Percentiles rank a stretch among this genome's conserved stretches.
These are phyloP conservation scores for Rambutsinella grinnellia DNA, from an alignment of 2,888 invertebrate genomes.

Conservation along the genomic window DNA sequence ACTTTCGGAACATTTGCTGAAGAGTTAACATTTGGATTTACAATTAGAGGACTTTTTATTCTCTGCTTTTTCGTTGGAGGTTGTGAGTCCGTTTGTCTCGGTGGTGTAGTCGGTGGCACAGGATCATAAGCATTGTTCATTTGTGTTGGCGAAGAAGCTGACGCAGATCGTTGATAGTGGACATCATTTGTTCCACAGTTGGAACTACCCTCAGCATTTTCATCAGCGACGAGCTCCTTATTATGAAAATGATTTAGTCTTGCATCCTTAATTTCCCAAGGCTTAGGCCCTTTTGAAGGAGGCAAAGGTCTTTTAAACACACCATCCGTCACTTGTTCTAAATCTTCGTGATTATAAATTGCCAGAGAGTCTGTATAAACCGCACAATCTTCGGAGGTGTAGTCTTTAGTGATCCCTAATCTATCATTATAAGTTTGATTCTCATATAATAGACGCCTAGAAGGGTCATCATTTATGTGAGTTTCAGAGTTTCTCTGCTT, in stretches of 20 bases:
- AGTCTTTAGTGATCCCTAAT: slow-evolving; percentile 5
- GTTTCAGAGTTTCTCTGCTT: slow-evolving; percentile 24
- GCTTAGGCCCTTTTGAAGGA: slow-evolving; percentile 37
- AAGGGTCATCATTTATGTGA: slow-evolving; percentile 13
- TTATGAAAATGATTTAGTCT: slow-evolving; percentile 13
- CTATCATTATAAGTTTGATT: neutral
- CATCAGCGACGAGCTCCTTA: slow-evolving; percentile 28
- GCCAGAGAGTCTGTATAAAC: slow-evolving; percentile 33
- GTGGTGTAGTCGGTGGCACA: neutral
- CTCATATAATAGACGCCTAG: slow-evolving; percentile 12
- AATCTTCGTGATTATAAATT: slow-evolving; percentile 33
- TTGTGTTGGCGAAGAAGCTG: neutral
- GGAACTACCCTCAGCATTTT: slow-evolving; percentile 8
- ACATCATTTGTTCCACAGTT: slow-evolving; percentile 8
- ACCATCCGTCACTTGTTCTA: slow-evolving; percentile 49
- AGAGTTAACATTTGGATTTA: slow-evolving; percentile 35
- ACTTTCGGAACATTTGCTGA: slow-evolving; percentile 33
- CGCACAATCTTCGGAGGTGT: slow-evolving; percentile 24
- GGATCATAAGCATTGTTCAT: slow-evolving; percentile 6
- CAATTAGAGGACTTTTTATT: slow-evolving; percentile 48
- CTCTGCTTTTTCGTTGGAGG: slow-evolving; percentile 45
- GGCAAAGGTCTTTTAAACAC: slow-evolving; percentile 48
- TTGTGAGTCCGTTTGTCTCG: slow-evolving; percentile 14
- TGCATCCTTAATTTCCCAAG: slow-evolving; percentile 41
- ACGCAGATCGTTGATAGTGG: neutral